phyloP scores from a whole-genome alignment of 2,113 vertebrate species.

The Lophochroa leadbeateri region DNA sequence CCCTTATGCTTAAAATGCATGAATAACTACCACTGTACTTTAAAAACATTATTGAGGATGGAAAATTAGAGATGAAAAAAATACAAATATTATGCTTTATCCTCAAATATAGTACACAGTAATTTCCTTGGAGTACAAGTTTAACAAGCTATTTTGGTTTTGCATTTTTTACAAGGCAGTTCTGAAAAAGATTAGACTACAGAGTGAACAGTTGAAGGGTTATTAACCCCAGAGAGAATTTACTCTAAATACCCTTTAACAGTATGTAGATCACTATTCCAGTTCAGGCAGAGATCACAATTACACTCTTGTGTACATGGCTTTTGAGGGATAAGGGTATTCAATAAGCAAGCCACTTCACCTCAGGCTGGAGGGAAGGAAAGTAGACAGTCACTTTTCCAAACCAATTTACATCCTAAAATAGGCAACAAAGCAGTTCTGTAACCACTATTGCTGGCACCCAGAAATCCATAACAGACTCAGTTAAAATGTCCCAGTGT shows the following conservation, averaged over 20 bases:
- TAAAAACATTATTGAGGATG: neutral
- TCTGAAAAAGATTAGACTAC: slow-evolving; percentile 50
- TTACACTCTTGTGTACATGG: slow-evolving; percentile 50
- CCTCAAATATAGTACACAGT: neutral
- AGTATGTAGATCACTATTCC: slow-evolving; percentile 54
- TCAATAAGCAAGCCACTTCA: slow-evolving; percentile 53
- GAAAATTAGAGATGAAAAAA: slow-evolving; percentile 19
- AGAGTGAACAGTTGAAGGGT: slow-evolving; percentile 49
- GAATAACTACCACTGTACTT: neutral
- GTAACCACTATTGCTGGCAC: neutral
- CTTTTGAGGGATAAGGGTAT: slow-evolving; percentile 64
- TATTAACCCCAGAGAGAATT: slow-evolving; percentile 64
- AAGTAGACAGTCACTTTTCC: slow-evolving; percentile 46
- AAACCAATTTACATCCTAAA: slow-evolving; percentile 51
- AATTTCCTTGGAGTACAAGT: slow-evolving; percentile 36
- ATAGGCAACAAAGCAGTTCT: neutral
- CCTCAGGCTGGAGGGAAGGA: slow-evolving; percentile 39
- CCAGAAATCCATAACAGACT: neutral
- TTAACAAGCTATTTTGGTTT: slow-evolving; percentile 45
- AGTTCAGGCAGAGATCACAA: slow-evolving; percentile 63
- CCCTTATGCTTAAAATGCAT: neutral
- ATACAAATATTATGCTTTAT: neutral
- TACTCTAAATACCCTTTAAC: slow-evolving; percentile 50
- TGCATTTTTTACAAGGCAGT: slow-evolving; percentile 39
- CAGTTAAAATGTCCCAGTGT: neutral